phyloP scores from a whole-genome alignment of 2,113 vertebrate species.

The Microtus pennsylvanicus region DNA sequence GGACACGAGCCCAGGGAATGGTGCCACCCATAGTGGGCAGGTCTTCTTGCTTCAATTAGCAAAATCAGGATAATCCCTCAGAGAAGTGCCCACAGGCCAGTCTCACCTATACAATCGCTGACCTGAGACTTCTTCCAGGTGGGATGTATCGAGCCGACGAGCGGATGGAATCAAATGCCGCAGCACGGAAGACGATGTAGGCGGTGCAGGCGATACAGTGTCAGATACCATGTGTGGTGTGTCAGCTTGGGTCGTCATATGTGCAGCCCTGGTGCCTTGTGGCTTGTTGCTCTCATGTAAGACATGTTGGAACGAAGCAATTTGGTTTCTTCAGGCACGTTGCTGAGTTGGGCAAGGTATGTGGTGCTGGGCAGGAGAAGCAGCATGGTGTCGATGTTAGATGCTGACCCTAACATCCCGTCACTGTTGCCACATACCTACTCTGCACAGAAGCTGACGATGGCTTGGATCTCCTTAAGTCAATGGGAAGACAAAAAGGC shows the following conservation, averaged over 20 bases:
- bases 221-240: accelerated
- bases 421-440: background rate
- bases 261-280: background rate
- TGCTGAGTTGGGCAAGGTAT: background rate
- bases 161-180: too few relatives aligned
- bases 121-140: background rate
- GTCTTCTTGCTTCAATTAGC: background rate
- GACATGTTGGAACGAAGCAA: accelerated
- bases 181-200: background rate
- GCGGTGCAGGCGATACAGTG: background rate
- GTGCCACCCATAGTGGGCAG: background rate
- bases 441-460: background rate
- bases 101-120: too few relatives aligned
- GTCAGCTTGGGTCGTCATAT: accelerated
- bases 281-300: background rate
- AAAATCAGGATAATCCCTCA: background rate
- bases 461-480: background rate
- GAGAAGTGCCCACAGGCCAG: background rate
- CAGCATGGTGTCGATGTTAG: accelerated
- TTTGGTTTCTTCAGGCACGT: background rate
- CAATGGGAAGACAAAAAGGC: background rate
- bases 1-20: background rate
- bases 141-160: background rate
- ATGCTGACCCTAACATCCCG: background rate
- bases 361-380: too few relatives aligned